Base-by-base conservation (phyloP, 2,888 invertebrate species). In the Tipula vernalis region DNA sequence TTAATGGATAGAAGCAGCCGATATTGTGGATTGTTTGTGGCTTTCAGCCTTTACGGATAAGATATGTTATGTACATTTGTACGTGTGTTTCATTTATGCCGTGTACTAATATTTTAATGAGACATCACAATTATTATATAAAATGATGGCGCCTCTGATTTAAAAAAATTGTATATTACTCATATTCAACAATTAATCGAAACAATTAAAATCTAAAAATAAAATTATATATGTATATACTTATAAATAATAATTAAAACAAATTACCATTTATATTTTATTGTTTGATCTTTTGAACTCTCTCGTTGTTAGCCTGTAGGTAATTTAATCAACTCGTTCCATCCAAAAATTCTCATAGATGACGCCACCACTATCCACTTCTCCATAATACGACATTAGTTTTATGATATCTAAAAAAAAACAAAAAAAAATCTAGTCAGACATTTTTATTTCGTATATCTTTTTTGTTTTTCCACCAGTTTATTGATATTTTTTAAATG, bases 401-500 rank as follows among this genome's bases (percentile, higher is more conserved):
- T 71, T 71, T 71, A 71, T 71, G 71, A 71, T 71, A 71, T 71
- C 71, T 28, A 71, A 28, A 71, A 71, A 51, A 71, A 18, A 71
- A 13, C 71, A 71, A 71, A 6, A 71, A 71, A 57, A 71, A 18
- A 71, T 10, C 10, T 28, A 28, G 71, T 71, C 71, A 12, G 71
- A 71, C 71, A 71, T 71, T 71, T 71, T 71, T 71, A 71, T 71
- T 71, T 28, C 0, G 10, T 71, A 71, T 71, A 71, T 71, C 71
- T 71, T 71, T 71, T 71, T 71, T 71, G 71, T 71, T 71, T 51
- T 71, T 71, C 71, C 71, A 71, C 71, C 28, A 71, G 71, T 71
- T 71, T 71, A 71, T 71, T 71, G 71, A 71, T 71, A 71, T 71
- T 71, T 71, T 87, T 87, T 87, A 86, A 86, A 87, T 87, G 87